Evolutionary conservation across 2,113 vertebrate genomes (phyloP).

Genomic region (Elephas maximus): DNA sequence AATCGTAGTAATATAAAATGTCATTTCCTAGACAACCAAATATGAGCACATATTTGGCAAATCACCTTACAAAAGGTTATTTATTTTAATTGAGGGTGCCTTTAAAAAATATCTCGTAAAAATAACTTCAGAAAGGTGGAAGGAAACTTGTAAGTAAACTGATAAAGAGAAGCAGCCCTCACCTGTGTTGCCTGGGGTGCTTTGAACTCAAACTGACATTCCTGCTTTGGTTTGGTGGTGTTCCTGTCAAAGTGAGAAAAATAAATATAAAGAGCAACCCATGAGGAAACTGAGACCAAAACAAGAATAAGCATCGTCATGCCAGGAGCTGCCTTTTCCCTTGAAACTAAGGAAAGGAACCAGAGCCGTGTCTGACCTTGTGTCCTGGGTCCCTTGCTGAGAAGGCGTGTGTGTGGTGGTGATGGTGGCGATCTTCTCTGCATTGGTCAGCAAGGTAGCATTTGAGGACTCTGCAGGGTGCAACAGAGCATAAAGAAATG

Average conservation of each 20-base stretch:
- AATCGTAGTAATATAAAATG: constrained; percentile 77
- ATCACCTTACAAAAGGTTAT: constrained; percentile 70
- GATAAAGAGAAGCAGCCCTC: constrained; percentile 70
- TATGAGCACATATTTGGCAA: constrained; percentile 13
- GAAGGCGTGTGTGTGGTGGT: constrained; percentile 96
- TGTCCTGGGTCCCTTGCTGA: constrained; percentile 95
- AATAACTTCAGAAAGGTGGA: constrained; percentile 59
- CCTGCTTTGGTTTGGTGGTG: constrained; percentile 98
- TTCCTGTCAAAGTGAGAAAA: constrained; percentile 89
- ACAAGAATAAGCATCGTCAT: fast-evolving
- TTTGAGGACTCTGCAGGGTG: constrained; percentile 96
- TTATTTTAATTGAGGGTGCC: constrained; percentile 71
- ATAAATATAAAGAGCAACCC: constrained; percentile 4
- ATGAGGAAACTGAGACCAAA: constrained; percentile 59
- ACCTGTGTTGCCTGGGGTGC: constrained; percentile 92
- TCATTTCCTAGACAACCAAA: constrained; percentile 67
- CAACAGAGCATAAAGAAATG: constrained; percentile 54
- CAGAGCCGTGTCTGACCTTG: constrained; percentile 90
- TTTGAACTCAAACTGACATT: constrained; percentile 96
- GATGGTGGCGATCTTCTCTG: constrained; percentile 99
- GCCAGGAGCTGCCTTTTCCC: not conserved
- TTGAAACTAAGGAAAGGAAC: constrained; percentile 59
- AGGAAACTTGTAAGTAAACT: constrained; percentile 63
- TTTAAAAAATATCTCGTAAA: constrained; percentile 62
- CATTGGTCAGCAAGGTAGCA: constrained; percentile 98